Evolutionary conservation across 2,888 invertebrate species (phyloP).

Genomic region (Torymus auratus): DNA sequence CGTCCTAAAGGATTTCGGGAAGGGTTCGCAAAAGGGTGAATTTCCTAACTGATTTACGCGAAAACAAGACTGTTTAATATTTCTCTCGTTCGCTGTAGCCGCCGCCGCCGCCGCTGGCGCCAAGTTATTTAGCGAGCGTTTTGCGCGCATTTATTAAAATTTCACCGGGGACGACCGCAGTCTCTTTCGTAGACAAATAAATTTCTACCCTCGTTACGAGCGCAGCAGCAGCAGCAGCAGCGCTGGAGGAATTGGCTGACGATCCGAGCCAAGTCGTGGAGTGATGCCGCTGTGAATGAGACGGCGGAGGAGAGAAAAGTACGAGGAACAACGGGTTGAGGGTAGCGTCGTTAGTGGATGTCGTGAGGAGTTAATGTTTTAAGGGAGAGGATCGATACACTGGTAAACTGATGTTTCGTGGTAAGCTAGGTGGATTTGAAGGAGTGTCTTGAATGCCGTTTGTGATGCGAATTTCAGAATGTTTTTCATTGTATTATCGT

Average conservation of each 20-base stretch:
- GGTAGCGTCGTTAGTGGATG: no score
- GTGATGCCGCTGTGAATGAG: neutral
- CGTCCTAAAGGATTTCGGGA: slow-evolving; percentile 66
- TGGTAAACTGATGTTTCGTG: no score
- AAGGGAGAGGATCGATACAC: no score
- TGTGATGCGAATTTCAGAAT: no score
- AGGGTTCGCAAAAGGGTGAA: slow-evolving; percentile 62
- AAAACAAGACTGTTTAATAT: slow-evolving; percentile 76
- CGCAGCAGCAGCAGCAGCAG: no score
- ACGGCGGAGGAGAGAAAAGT: no score
- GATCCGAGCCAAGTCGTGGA: neutral
- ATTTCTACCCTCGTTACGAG: slow-evolving; percentile 51
- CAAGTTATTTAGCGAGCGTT: slow-evolving; percentile 65
- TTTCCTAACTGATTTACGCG: slow-evolving; percentile 76
- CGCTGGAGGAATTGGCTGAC: slow-evolving; percentile 6
- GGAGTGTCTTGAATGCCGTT: no score
- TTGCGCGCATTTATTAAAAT: slow-evolving; percentile 65
- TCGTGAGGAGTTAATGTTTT: no score
- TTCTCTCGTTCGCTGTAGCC: slow-evolving; percentile 67
- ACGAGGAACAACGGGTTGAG: no score
- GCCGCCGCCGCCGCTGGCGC: slow-evolving; percentile 65
- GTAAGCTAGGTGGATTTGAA: no score
- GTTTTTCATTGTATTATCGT: no score
- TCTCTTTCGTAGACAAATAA: slow-evolving; percentile 51
- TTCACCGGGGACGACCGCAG: slow-evolving; percentile 58